A percentile compares a stretch with the other conserved stretches of the same genome.
Evolutionary conservation across 2,888 invertebrate species (phyloP).

Genomic region (Diaphora mendica): DNA sequence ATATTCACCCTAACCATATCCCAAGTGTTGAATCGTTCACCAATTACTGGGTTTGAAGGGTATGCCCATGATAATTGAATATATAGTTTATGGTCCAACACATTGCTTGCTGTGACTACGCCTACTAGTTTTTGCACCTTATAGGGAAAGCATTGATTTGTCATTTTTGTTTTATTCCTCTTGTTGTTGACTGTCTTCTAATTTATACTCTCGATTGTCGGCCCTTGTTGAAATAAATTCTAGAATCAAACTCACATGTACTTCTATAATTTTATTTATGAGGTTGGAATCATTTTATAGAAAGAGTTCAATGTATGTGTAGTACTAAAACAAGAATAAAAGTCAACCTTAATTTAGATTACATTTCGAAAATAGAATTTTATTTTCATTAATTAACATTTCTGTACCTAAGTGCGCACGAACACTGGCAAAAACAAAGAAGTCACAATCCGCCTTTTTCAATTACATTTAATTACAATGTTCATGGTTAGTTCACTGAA

Average conservation of each 20-base stretch:
- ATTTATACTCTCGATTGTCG: no score
- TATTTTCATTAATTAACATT: background rate
- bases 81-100: slow-evolving; percentile 70
- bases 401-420: background rate
- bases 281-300: background rate
- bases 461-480: slow-evolving; percentile 26
- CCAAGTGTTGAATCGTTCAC: slow-evolving; percentile 71
- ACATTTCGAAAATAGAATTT: background rate
- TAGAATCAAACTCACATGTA: background rate
- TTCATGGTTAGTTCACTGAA: slow-evolving; percentile 20
- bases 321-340: background rate
- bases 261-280: no score
- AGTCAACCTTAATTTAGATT: background rate
- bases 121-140: slow-evolving; percentile 28
- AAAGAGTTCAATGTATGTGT: no score
- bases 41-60: slow-evolving; percentile 80
- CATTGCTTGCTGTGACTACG: slow-evolving; percentile 28
- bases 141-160: background rate
- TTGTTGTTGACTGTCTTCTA: background rate
- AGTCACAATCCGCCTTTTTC: background rate
- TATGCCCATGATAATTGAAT: slow-evolving; percentile 76
- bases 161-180: background rate
- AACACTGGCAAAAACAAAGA: background rate
- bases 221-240: no score
- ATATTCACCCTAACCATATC: slow-evolving; percentile 37